Percentiles rank a stretch among this genome's conserved stretches.
Evolutionary conservation across 2,113 vertebrate genomes (phyloP).

Genomic region (Mormoops blainvillei): DNA sequence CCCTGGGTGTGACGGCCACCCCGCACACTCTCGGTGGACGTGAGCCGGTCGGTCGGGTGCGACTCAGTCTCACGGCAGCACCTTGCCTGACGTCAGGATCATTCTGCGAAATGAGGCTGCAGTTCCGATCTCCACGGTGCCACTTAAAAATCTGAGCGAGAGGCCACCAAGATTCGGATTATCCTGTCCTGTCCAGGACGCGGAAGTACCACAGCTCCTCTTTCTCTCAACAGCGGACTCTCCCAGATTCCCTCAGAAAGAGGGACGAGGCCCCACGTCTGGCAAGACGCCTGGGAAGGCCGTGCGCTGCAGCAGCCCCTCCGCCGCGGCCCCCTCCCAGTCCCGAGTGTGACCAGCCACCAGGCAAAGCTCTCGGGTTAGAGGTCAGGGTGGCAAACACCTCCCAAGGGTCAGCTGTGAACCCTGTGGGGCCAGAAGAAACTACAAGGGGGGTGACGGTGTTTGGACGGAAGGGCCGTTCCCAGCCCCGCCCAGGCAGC

Average conservation of each 20-base stretch:
- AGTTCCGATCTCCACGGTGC: not conserved
- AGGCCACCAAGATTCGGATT: not conserved
- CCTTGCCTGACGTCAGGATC: not conserved
- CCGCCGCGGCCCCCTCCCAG: not conserved
- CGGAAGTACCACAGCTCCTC: not conserved
- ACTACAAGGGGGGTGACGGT: rapidly evolving
- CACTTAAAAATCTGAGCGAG: not conserved
- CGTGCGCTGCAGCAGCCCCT: rapidly evolving
- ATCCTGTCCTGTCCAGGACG: not conserved
- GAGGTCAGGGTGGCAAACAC: not conserved
- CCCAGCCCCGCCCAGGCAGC: not conserved
- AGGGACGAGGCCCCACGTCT: not conserved
- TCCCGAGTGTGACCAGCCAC: rapidly evolving
- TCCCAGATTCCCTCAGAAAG: not conserved
- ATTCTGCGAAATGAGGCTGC: rapidly evolving
- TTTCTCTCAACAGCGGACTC: not conserved
- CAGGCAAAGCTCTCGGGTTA: rapidly evolving
- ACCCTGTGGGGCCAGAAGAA: no score
- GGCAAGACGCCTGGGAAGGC: no score
- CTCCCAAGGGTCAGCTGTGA: not conserved
- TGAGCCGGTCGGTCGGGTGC: rapidly evolving
- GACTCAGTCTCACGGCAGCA: rapidly evolving
- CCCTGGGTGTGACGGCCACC: rapidly evolving
- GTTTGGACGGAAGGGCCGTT: not conserved
- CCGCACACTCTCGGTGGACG: rapidly evolving